These are phyloP conservation scores for Thymelicus lineola DNA, from an alignment of 2,888 invertebrate genomes.

Conservation along the genomic window DNA sequence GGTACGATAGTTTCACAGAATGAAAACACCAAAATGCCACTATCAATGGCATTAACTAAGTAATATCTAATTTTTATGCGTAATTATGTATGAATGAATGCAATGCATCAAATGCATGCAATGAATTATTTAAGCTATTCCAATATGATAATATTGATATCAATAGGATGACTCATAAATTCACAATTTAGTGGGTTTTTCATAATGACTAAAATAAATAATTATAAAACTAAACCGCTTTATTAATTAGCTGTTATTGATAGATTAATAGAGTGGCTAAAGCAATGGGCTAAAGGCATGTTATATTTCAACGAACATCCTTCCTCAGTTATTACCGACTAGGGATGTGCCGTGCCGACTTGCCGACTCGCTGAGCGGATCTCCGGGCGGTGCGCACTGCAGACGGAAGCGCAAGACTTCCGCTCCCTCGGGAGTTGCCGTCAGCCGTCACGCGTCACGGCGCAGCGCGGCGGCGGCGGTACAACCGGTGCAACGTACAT, in stretches of 20 bases:
- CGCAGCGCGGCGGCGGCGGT: conserved; percentile 32
- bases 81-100: too few species aligned
- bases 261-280: background rate
- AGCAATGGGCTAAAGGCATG: background rate
- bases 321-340: conserved; percentile 23
- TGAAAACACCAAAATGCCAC: too few species aligned
- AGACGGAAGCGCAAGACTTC: conserved; percentile 82
- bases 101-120: too few species aligned
- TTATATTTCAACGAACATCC: conserved; percentile 16
- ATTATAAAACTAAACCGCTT: too few species aligned
- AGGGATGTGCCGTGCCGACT: conserved; percentile 47
- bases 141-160: too few species aligned
- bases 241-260: background rate
- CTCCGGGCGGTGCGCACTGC: conserved; percentile 62
- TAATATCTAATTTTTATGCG: too few species aligned
- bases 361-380: conserved; percentile 60
- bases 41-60: too few species aligned
- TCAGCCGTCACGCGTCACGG: conserved; percentile 63
- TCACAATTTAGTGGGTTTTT: too few species aligned
- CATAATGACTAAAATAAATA: too few species aligned
- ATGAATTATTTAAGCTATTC: too few species aligned
- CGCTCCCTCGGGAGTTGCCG: conserved; percentile 78
- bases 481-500: conserved; percentile 26
- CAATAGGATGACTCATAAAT: too few species aligned
- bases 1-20: too few species aligned